phyloP scores from a whole-genome alignment of 2,113 vertebrate species.

The Labeo rohita region DNA sequence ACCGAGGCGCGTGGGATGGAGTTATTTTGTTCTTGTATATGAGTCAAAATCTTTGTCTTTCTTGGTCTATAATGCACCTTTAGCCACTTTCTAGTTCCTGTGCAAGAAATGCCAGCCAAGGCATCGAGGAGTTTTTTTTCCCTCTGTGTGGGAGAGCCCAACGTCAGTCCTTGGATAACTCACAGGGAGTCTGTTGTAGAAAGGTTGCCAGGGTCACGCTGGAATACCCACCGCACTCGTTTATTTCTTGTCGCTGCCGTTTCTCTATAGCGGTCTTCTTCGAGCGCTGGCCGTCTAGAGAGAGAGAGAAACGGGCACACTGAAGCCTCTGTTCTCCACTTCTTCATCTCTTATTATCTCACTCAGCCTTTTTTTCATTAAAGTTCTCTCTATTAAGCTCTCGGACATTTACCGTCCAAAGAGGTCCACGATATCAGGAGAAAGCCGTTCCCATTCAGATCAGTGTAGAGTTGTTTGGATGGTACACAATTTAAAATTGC shows the following conservation, averaged over 20 bases:
- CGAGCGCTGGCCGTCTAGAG: not conserved
- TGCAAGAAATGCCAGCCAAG: not conserved
- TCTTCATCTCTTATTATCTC: constrained; percentile 24
- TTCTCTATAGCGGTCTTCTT: constrained; percentile 42
- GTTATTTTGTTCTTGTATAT: not conserved
- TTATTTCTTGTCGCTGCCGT: constrained; percentile 4
- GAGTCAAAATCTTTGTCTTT: not conserved
- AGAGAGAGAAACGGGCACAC: constrained; percentile 39
- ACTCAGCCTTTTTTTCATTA: constrained; percentile 16
- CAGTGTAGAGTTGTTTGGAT: not conserved
- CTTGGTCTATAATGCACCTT: not conserved
- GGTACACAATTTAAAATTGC: not conserved
- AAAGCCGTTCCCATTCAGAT: not conserved
- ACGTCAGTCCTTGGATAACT: constrained; percentile 1
- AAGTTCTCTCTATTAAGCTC: not conserved
- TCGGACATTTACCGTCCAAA: not conserved
- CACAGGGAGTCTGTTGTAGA: constrained; percentile 28
- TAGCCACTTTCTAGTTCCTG: not conserved
- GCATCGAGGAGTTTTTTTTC: not conserved
- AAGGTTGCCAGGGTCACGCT: constrained; percentile 45
- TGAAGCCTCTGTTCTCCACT: constrained; percentile 51
- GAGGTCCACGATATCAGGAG: not conserved
- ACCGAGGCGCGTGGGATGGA: not conserved
- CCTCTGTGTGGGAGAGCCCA: not conserved
- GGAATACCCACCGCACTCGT: constrained; percentile 43